Base-by-base conservation (phyloP, 2,797 vertebrate species). In the Sebastes wilsoni region DNA sequence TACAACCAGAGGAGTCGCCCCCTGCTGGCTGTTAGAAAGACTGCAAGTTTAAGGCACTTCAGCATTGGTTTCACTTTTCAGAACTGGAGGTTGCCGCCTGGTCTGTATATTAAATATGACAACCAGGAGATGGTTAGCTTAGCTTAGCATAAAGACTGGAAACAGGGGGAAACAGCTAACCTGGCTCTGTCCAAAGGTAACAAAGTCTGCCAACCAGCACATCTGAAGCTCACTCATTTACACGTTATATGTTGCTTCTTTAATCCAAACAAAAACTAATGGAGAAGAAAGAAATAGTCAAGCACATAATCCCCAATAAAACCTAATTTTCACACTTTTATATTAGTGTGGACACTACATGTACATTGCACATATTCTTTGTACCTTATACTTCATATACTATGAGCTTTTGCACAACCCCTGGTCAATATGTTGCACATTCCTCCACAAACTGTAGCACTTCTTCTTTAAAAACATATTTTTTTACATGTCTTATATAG, bases 341-440 rank as follows among this genome's bases (percentile, higher is more conserved):
- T 1, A 16, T 54, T 42, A 3, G 8, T 61, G 32, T 60, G 27
- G 0, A 60, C 27, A 20, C 27, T 30, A 30, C 1, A 59, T 16
- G 16, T 28, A 34, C 3, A 32, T 32, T 46, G 42, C 42, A 46
- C 42, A 46, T 46, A 18, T 46, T 46, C 28, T 36, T 64, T 23
- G 32, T 14, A 36, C 27, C 9, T 28, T 27, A 27, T 27, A 27
- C 27, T 22, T 60, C 18, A 49, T 52, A 52, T 32, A 60, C 0
- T 32, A 9, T 16, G 58, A 59, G 42, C 7, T 60, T 30, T 20
- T 60, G 27, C 59, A 30, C 27, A 60, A 0, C 6, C 6, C 7
- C 4, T 38, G 0, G 16, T 42, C 23, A 27, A 46, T 14, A 46
- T 25, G 0, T 0, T 6, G n/a, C 0, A 42, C 12, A 25, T 65